A percentile compares a stretch with the other conserved stretches of the same genome.
Conservation (phyloP, 30 jellyfish, hydroid and myxozoan species). For the Rhopilema esculentum region DNA sequence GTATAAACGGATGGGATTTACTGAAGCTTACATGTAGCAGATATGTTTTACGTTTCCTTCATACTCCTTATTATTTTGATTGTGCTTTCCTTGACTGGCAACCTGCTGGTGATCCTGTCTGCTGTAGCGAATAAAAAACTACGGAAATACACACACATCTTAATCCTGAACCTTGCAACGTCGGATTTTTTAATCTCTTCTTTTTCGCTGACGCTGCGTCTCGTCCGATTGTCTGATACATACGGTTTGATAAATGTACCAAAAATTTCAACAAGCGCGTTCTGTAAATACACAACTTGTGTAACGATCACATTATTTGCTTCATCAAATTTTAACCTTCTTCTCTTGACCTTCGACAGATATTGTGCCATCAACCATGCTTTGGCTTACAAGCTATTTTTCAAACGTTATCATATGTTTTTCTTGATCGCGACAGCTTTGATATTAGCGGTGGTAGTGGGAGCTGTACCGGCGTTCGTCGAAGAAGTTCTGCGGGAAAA, state of each 20-base stretch:
- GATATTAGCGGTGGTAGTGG: conserved; percentile 31
- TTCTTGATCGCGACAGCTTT: conserved; percentile 29
- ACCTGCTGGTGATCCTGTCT: conserved; percentile 39
- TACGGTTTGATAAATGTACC: neutral
- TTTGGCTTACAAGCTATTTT: conserved; percentile 19
- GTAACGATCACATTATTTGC: conserved; percentile 61
- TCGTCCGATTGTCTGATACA: conserved; percentile 23
- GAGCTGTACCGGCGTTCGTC: conserved; percentile 29
- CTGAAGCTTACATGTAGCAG: neutral
- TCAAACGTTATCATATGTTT: conserved; percentile 32
- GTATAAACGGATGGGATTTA: too few species aligned
- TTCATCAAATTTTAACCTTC: conserved; percentile 57
- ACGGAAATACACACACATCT: conserved; percentile 52
- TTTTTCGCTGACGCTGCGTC: conserved; percentile 51
- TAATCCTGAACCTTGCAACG: conserved; percentile 62
- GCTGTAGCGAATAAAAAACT: conserved; percentile 54
- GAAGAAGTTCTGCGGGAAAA: conserved; percentile 13
- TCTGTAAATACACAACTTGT: conserved; percentile 51
- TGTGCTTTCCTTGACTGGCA: conserved; percentile 55
- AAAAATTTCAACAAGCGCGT: conserved; percentile 10
- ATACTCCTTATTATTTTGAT: conserved; percentile 18
- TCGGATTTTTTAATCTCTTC: conserved; percentile 65
- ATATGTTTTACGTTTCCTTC: conserved; percentile 7
- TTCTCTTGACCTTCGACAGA: conserved; percentile 69
- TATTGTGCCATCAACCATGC: conserved; percentile 58